Base-by-base conservation (phyloP, 2,113 vertebrate species). In the Desmodus rotundus region DNA sequence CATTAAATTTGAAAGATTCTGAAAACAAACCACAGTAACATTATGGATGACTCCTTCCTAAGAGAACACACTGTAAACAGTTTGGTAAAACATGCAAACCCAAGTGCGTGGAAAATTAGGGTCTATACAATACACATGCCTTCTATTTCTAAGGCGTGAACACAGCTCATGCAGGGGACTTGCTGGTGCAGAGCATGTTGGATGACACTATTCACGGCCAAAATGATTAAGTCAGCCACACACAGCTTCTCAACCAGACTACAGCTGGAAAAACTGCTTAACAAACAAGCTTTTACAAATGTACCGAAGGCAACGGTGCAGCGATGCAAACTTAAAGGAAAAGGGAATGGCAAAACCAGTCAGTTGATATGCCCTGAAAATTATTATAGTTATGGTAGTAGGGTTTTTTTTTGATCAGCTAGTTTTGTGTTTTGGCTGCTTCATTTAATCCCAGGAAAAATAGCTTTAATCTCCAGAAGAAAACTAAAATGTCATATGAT, bases 11-110 rank as follows among this genome's bases (percentile, higher is more conserved):
- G 99, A 98, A 99, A 99, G 98, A 99, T 99, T 98, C 98, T 99
- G 98, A 99, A 99, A 99, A 99, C 99, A 98, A 99, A 99, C 98
- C 99, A 99, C 98, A 99, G 99, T 98, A 99, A 99, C 99, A 99
- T 99, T 98, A 99, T 99, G 99, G 99, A 99, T 15, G 99, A 99
- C 97, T 99, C 99, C 90, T 99, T 99, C 98, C 99, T 99, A 98
- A 99, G 99, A 98, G 99, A 99, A 94, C 99, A 94, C 99, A 99
- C 98, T 99, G n/a, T 58, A 54, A 95, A 99, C 99, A 99, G 97
- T 96, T 98, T 98, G 99, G 98, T 97, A 99, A 97, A 99, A 99
- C 98, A 99, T 99, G 98, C 99, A 99, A 99, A 99, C 99, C 97
- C 99, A 99, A 99, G 99, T 99, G 98, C 99, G 99, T 98, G 99